A percentile compares a stretch with the other conserved stretches of the same genome.
Conservation (phyloP, 1,140 invertebrate genomes). For the Drosophila tani region DNA sequence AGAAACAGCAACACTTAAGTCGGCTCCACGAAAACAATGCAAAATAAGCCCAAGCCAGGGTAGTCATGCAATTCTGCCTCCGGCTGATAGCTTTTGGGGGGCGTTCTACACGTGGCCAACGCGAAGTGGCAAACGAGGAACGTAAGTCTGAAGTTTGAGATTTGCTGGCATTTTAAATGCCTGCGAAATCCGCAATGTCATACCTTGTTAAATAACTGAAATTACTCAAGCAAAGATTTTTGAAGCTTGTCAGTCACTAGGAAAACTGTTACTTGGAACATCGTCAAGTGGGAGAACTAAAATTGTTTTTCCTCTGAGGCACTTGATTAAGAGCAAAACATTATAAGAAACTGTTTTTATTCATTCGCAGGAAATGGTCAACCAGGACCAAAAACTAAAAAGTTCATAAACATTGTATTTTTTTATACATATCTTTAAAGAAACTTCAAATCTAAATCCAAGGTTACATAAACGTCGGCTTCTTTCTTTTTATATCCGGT, state of each 20-base stretch:
- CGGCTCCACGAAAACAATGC: slow-evolving; percentile 67
- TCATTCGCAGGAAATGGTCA: too few relatives aligned
- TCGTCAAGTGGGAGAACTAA: slow-evolving; percentile 41
- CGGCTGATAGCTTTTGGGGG: slow-evolving; percentile 30
- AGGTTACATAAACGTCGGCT: too few relatives aligned
- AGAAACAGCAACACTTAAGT: slow-evolving; percentile 72
- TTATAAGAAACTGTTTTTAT: too few relatives aligned
- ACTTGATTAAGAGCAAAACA: too few relatives aligned
- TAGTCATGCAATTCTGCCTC: slow-evolving; percentile 21
- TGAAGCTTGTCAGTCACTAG: slow-evolving; percentile 6
- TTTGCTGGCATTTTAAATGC: slow-evolving; percentile 68
- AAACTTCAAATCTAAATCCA: too few relatives aligned
- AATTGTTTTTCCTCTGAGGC: not conserved
- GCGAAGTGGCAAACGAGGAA: slow-evolving; percentile 16
- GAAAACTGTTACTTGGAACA: slow-evolving; percentile 26
- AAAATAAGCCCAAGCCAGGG: slow-evolving; percentile 47
- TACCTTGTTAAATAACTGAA: slow-evolving; percentile 80
- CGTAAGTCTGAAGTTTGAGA: slow-evolving; percentile 56
- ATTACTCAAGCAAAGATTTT: slow-evolving; percentile 59
- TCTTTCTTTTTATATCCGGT: too few relatives aligned
- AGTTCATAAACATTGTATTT: too few relatives aligned
- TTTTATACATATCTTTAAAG: too few relatives aligned
- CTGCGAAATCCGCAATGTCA: slow-evolving; percentile 74
- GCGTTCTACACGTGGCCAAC: slow-evolving; percentile 35
- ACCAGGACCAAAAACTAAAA: too few relatives aligned